Base-by-base conservation (phyloP, 2,113 vertebrate genomes). In the Aphyosemion australe region DNA sequence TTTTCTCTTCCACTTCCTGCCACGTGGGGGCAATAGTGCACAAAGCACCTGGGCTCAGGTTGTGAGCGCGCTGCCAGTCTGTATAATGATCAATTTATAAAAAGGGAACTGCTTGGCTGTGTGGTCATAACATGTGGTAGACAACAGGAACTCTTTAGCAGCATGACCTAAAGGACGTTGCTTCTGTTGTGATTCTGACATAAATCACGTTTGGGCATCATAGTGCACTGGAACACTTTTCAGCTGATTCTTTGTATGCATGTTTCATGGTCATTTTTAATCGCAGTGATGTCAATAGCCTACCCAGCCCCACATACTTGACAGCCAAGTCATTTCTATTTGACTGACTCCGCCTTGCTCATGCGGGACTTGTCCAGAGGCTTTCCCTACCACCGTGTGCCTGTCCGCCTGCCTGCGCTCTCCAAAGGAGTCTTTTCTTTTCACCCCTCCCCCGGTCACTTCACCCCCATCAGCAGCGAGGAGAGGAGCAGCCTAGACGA, bases 1-100 rank as follows among this genome's bases (percentile, higher is more conserved):
- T 20, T 48, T 53, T 37, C n/a, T 87, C 37, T 88, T 31, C 78
- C 65, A 1, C 19, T 56, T 11, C 53, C 12, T 41, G 56, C 88
- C 91, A 86, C 91, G 49, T 82, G 89, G 90, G 61, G 91, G 91
- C 91, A 89, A 50, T 88, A 74, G 78, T 58, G 79, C 69, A 87
- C 87, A 91, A 80, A 74, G 69, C 75, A 86, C 79, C 39, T 61
- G 32, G 43, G 12, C 57, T 70, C 65, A 15, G 32, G 47, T 37
- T 65, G 71, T 41, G 26, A 26, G 77, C 65, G 80, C 83, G 47
- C 65, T 57, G 67, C 52, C 32, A 47, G 6, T 32, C 49, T 41
- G 18, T 62, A 43, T 20, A 58, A 56, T 43, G 64, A 51, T 65
- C 58, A 67, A 58, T 71, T 71, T 46, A 34, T 65, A 48, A 49